Evolutionary conservation across 2,888 invertebrate genomes (phyloP), one percentile per base, ranked within the genome.

Genomic region (Polietes domitor): DNA sequence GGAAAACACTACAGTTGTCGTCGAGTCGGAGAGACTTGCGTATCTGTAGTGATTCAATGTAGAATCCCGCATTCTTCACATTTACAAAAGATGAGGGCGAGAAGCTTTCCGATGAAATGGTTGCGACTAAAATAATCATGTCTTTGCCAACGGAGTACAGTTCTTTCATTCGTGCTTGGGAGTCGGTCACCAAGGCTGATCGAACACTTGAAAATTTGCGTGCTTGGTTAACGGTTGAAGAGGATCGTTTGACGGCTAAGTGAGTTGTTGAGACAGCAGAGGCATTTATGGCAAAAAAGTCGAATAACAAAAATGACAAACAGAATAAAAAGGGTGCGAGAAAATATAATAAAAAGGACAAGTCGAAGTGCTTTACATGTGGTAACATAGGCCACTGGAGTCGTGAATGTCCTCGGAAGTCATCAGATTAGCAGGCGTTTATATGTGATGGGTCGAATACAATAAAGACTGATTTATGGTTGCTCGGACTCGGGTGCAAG

Each of bases 401-500:
- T 24, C 55, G 55, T 50, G 50, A 50, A 50, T 50, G 50, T 2
- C 50, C 50, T 17, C 2, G 19, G 5, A 50, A 50, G 50, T 50
- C 50, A 50, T 50, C 50, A 50, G 50, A 50, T 50, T 21, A 55
- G 24, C 24, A 55, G 24, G 24, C 55, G 24, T 55, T 24, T 24
- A 55, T 55, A 9, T 55, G 55, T 55, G 24, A 55, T 55, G 55
- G 55, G 21, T 55, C 24, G 12, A 55, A 55, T 4, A 55, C 55
- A 1, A 17, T 1, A 17, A 17, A 17, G 2, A 17, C 24, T 12
- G 55, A 55, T 4, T n/a, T 50, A 24, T 55, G 55, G 55, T 55
- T 55, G 55, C 55, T 55, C n/a, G 55, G 21, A 55, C 55, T 55
- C 55, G 55, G n/a, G n/a, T n/a, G n/a, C n/a, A n/a, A n/a, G n/a